These are phyloP conservation scores for Chloroceryle aenea DNA, from an alignment of 2,113 vertebrate genomes.

Conservation along the genomic window DNA sequence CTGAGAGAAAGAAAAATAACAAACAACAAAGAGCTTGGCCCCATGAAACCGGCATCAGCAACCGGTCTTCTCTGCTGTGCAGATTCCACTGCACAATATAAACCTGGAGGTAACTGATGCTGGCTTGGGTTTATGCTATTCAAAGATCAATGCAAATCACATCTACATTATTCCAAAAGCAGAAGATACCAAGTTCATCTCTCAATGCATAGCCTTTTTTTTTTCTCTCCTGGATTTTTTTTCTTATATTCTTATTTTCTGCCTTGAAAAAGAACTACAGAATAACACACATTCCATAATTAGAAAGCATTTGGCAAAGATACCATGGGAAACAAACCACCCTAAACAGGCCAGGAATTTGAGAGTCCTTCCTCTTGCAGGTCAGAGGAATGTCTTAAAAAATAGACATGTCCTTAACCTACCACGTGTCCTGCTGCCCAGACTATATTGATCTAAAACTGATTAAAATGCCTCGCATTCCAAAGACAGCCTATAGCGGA, in stretches of 20 bases:
- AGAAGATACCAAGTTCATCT: neutral
- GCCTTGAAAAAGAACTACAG: conserved; percentile 5
- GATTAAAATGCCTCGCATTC: neutral
- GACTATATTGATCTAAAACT: neutral
- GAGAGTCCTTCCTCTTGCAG: conserved; percentile 17
- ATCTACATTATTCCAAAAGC: neutral
- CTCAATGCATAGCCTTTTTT: neutral
- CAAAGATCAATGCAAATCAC: neutral
- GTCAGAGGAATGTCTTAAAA: conserved; percentile 26
- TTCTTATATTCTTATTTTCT: neutral
- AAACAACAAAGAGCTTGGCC: neutral
- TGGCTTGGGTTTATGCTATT: neutral
- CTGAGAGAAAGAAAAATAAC: neutral
- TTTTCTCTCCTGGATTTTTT: neutral
- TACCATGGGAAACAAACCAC: conserved; percentile 57
- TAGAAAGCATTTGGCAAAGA: conserved; percentile 62
- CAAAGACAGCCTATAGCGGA: neutral
- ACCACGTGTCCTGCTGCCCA: neutral
- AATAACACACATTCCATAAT: conserved; percentile 51
- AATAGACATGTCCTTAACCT: conserved; percentile 17
- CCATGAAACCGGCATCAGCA: neutral
- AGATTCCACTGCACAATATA: neutral
- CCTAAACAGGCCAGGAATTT: conserved; percentile 46
- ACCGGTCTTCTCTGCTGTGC: neutral
- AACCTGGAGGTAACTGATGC: neutral